Percentiles rank a stretch among this genome's conserved stretches.
These are phyloP conservation scores for Glyphotaelius pellucidus DNA, from an alignment of 2,888 invertebrate genomes.

Conservation along the genomic window DNA sequence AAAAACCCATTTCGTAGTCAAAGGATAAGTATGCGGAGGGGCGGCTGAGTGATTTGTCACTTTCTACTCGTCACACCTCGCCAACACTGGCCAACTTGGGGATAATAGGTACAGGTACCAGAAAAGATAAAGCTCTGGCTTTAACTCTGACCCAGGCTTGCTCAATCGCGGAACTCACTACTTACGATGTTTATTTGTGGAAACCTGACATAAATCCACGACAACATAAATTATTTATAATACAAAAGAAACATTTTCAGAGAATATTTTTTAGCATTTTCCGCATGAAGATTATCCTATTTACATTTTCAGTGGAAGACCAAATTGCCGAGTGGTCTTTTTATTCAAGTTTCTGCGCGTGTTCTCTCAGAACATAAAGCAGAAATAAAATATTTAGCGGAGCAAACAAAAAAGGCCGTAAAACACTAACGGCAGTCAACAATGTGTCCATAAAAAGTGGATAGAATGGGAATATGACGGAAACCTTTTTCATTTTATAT, in stretches of 20 bases:
- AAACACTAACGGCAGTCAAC: constrained; percentile 66
- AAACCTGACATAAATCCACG: not conserved
- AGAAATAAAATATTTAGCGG: constrained; percentile 66
- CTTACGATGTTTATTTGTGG: too few species aligned
- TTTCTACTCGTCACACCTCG: constrained; percentile 49
- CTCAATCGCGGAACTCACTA: too few species aligned
- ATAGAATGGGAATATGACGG: constrained; percentile 63
- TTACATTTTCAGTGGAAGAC: constrained; percentile 57
- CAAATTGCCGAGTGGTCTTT: constrained; percentile 50
- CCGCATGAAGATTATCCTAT: constrained; percentile 56
- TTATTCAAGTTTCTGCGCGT: constrained; percentile 59
- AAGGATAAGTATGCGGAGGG: constrained; percentile 46
- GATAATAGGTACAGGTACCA: not conserved
- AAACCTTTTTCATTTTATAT: constrained; percentile 65
- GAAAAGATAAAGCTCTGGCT: not conserved
- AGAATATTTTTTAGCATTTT: constrained; percentile 43
- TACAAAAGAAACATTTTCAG: constrained; percentile 9
- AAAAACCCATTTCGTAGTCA: constrained; percentile 58
- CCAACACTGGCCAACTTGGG: not conserved
- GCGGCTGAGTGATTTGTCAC: constrained; percentile 57
- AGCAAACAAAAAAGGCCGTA: constrained; percentile 65
- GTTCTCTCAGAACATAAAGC: constrained; percentile 63
- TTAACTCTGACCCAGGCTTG: too few species aligned
- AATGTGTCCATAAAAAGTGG: constrained; percentile 66
- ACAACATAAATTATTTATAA: constrained; percentile 61